phyloP scores from a whole-genome alignment of 1,140 invertebrate genomes.

The Leptopilina clavipes region DNA sequence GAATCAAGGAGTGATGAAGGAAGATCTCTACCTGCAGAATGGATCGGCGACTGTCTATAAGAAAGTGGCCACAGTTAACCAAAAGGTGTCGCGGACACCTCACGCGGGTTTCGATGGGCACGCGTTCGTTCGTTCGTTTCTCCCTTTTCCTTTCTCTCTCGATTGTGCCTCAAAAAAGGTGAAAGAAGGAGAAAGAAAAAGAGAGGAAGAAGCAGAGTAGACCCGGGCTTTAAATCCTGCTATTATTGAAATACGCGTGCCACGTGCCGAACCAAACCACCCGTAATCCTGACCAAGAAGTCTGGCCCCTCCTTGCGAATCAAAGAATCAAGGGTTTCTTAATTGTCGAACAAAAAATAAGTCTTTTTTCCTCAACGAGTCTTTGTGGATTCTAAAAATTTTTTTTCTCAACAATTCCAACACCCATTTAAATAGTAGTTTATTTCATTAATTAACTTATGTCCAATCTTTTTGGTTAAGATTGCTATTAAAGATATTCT shows the following conservation, averaged over 20 bases:
- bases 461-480: too few relatives aligned
- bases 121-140: slow-evolving; percentile 50
- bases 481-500: slow-evolving; percentile 33
- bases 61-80: slow-evolving; percentile 53
- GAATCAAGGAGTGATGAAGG: slow-evolving; percentile 53
- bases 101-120: slow-evolving; percentile 45
- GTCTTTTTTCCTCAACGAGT: not conserved
- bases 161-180: slow-evolving; percentile 48
- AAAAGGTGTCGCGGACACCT: slow-evolving; percentile 61
- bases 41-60: slow-evolving; percentile 46
- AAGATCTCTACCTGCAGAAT: slow-evolving; percentile 51
- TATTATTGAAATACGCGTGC: slow-evolving; percentile 63
- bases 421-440: not conserved
- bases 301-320: slow-evolving; percentile 44
- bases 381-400: not conserved
- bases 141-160: slow-evolving; percentile 38
- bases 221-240: slow-evolving; percentile 61
- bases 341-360: not conserved
- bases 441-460: too few relatives aligned
- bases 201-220: slow-evolving; percentile 46
- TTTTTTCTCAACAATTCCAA: not conserved
- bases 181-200: slow-evolving; percentile 39
- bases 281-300: slow-evolving; percentile 39
- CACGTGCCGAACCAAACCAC: slow-evolving; percentile 55
- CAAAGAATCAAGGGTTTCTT: slow-evolving; percentile 47